Percentiles rank a stretch among this genome's conserved stretches.
Evolutionary conservation across 1,140 invertebrate genomes (phyloP).

Genomic region (Oedothorax gibbosus): DNA sequence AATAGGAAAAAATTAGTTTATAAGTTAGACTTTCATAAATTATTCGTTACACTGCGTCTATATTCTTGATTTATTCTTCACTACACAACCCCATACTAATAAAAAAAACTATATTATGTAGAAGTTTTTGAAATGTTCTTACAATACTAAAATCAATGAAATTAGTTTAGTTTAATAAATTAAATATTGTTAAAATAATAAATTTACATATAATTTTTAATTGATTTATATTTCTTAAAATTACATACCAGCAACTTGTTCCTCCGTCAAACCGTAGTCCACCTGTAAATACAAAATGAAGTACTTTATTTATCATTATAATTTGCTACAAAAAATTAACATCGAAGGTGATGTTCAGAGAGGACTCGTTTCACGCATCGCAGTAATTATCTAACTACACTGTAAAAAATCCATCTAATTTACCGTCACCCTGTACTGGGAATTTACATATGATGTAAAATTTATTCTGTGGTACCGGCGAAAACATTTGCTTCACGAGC

Average conservation of each 20-base stretch:
- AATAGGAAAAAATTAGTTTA: background rate
- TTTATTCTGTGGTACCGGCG: too few species aligned
- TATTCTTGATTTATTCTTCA: too few species aligned
- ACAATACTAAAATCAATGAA: background rate
- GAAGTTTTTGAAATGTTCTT: background rate
- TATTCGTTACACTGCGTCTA: background rate
- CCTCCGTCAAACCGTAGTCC: slow-evolving; percentile 86
- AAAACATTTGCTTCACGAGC: too few species aligned
- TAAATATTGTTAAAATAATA: background rate
- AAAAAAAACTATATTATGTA: background rate
- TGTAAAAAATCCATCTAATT: too few species aligned
- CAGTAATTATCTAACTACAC: too few species aligned
- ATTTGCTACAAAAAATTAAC: background rate
- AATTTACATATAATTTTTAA: background rate
- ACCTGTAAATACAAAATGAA: slow-evolving; percentile 74
- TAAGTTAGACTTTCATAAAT: background rate
- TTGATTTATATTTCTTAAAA: background rate
- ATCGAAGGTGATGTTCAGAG: too few species aligned
- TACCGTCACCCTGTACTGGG: too few species aligned
- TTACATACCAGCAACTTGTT: slow-evolving; percentile 81
- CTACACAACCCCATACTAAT: too few species aligned
- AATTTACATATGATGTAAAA: too few species aligned
- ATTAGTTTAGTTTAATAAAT: background rate
- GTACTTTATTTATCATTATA: background rate
- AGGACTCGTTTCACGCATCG: too few species aligned